Percentiles rank a stretch among this genome's conserved stretches.
These are phyloP conservation scores for Sinohyriopsis cumingii DNA, from an alignment of 2,888 invertebrate species.

Conservation along the genomic window DNA sequence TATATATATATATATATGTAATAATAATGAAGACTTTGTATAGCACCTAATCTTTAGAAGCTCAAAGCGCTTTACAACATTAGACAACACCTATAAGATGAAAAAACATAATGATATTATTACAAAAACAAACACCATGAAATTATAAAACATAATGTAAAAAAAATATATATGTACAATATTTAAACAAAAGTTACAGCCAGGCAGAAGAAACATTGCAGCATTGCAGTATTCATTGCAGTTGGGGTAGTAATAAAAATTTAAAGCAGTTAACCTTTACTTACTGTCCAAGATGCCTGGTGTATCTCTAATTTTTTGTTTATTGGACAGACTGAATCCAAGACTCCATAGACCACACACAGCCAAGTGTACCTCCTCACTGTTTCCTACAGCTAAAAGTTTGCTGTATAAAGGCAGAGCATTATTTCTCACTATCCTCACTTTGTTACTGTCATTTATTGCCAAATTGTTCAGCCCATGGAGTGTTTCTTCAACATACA, in stretches of 20 bases:
- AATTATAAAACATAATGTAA: too few relatives aligned
- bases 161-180: too few relatives aligned
- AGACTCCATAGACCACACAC: constrained; percentile 65
- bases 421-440: constrained; percentile 52
- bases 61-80: too few relatives aligned
- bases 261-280: constrained; percentile 9
- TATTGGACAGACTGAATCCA: constrained; percentile 62
- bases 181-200: too few relatives aligned
- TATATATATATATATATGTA: too few relatives aligned
- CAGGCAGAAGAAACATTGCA: too few relatives aligned
- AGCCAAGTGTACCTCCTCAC: constrained; percentile 54
- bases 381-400: constrained; percentile 31
- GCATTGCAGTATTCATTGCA: neutral
- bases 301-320: constrained; percentile 48
- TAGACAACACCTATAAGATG: too few relatives aligned
- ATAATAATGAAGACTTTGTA: too few relatives aligned
- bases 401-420: constrained; percentile 46
- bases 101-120: too few relatives aligned
- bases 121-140: too few relatives aligned
- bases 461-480: constrained; percentile 61
- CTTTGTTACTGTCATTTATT: constrained; percentile 63
- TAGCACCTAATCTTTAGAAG: too few relatives aligned
- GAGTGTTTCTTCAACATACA: constrained; percentile 39
- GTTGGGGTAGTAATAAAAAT: neutral
- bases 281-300: constrained; percentile 58